These are phyloP conservation scores for Halesus radiatus DNA, from an alignment of 1,140 invertebrate species.

Conservation along the genomic window DNA sequence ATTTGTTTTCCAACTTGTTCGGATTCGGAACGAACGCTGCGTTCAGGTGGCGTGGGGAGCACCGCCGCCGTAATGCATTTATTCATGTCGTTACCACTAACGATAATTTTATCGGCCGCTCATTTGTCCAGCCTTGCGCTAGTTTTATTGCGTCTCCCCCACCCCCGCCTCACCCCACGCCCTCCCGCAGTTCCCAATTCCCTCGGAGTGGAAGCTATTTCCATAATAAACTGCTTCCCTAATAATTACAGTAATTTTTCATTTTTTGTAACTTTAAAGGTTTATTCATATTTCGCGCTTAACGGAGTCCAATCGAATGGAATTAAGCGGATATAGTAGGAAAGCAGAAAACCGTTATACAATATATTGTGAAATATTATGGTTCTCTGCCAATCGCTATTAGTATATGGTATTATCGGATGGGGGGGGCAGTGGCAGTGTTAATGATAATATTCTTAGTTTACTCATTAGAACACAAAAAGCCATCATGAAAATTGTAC, in stretches of 20 bases:
- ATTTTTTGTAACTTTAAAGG: constrained; percentile 18
- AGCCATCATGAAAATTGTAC: too few species aligned
- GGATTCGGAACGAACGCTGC: constrained; percentile 4
- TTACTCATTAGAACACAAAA: too few species aligned
- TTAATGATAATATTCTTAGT: too few species aligned
- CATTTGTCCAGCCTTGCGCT: constrained; percentile 67
- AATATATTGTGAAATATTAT: too few species aligned
- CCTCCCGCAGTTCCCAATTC: too few species aligned
- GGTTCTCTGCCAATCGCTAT: too few species aligned
- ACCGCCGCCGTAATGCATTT: constrained; percentile 64
- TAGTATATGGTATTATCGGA: too few species aligned
- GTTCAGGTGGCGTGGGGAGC: background rate
- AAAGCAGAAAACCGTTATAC: too few species aligned
- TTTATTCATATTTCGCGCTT: constrained; percentile 23
- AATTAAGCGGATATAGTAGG: too few species aligned
- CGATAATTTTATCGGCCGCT: constrained; percentile 73
- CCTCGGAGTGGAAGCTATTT: constrained; percentile 12
- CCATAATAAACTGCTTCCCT: constrained; percentile 37
- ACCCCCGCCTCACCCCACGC: too few species aligned
- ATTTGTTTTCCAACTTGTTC: constrained; percentile 22
- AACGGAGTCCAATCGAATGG: constrained; percentile 13
- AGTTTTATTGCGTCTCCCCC: constrained; percentile 26
- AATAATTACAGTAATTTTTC: constrained; percentile 33
- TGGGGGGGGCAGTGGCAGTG: too few species aligned
- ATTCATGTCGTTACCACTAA: constrained; percentile 73